Conservation (phyloP, 2,888 invertebrate genomes). For the Calliopum simillimum region DNA sequence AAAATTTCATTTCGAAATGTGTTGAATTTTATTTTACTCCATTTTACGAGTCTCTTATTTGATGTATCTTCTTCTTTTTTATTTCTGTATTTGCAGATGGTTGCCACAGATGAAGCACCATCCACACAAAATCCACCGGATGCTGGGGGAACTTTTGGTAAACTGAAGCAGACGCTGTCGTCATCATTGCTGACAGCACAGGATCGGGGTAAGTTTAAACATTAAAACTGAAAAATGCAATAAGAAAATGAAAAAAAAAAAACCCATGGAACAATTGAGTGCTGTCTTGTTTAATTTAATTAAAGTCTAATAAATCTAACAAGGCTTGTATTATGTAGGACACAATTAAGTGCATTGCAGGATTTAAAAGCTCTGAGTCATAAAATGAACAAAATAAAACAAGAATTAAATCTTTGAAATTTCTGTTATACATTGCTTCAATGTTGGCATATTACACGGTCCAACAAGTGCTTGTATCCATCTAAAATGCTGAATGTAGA, state of each 20-base stretch:
- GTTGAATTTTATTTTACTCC: no score
- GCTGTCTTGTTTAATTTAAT: constrained; percentile 3
- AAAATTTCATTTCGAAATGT: no score
- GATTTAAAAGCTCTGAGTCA: no score
- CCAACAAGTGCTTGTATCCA: no score
- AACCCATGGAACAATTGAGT: not conserved
- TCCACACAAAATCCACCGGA: constrained; percentile 67
- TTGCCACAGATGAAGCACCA: constrained; percentile 81
- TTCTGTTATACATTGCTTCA: no score
- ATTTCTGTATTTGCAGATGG: constrained; percentile 74
- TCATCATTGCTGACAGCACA: constrained; percentile 85
- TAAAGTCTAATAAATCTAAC: not conserved
- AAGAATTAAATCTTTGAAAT: no score
- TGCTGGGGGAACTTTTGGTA: constrained; percentile 79
- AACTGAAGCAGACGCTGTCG: constrained; percentile 84
- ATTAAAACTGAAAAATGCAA: not conserved
- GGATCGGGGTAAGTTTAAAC: constrained; percentile 76
- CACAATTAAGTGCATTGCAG: no score
- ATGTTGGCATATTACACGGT: no score
- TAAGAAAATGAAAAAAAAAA: not conserved
- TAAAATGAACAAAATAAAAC: no score
- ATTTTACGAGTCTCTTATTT: not conserved
- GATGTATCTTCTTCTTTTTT: not conserved
- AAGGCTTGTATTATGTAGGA: no score
- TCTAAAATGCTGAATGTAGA: no score